Evolutionary conservation across 2,113 vertebrate genomes (phyloP), one percentile per base, ranked within the genome.

Genomic region (Fregetta grallaria): DNA sequence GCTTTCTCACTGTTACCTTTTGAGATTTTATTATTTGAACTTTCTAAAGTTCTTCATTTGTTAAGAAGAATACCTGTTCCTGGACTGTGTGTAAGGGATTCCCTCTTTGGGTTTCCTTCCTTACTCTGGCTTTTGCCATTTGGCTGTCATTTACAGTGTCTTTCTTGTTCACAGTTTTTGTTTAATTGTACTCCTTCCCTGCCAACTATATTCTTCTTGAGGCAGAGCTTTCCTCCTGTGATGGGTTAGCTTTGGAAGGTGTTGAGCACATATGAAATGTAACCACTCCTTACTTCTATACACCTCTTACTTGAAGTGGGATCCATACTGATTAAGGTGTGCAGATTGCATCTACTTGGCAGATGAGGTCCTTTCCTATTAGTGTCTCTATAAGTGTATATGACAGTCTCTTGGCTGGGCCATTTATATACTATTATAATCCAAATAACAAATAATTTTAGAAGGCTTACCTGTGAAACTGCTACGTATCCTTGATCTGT

Each of bases 401-500:
- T 50, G 18, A 19, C 19, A 42, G 4, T 81, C 7, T 42, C 19
- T 82, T 92, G 58, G 9, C 53, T 17, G 6, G 9, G 98, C 97
- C 80, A 95, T 98, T 93, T 98, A 97, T 86, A 98, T 92, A 45
- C 98, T 97, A 97, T 98, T 89, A 26, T 40, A 73, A 90, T 85
- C 58, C 47, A 84, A 93, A 81, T 8, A 87, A 17, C 18, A 92
- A 86, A 79, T 65, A 38, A 75, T 71, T 92, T 82, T 47, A 44
- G 32, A 87, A 91, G 52, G 73, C 96, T 97, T 96, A 98, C 99
- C 99, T 99, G 98, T 92, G 99, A 99, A 84, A 99, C 98, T 92
- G 97, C 98, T 59, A 98, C 74, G 5, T 95, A 91, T 68, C 42
- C 27, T 5, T 98, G 77, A 71, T 97, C 97, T 56, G 98, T 98